A percentile compares a stretch with the other conserved stretches of the same genome.
phyloP scores from a whole-genome alignment of 1,140 invertebrate genomes.

The Orchestia grillus region DNA sequence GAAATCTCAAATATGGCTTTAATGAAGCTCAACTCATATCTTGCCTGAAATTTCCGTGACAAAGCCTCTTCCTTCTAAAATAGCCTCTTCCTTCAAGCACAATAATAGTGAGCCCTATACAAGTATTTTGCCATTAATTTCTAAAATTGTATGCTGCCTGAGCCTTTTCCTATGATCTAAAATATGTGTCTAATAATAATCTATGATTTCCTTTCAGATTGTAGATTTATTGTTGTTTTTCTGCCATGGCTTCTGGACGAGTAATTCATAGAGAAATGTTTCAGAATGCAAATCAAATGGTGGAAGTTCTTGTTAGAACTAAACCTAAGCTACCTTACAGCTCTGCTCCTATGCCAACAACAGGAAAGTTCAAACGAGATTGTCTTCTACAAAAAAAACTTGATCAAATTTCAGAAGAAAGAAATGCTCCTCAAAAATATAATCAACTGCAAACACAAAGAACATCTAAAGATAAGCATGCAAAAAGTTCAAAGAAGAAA shows the following conservation, averaged over 20 bases:
- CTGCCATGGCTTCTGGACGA: not conserved
- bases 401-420: conserved; percentile 6
- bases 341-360: not conserved
- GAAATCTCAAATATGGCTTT: too few relatives aligned
- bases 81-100: too few relatives aligned
- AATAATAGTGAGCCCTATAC: too few relatives aligned
- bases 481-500: conserved; percentile 5
- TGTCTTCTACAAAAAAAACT: conserved; percentile 16
- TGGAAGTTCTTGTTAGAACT: conserved; percentile 18
- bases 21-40: too few relatives aligned
- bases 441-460: not conserved
- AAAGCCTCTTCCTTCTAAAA: too few relatives aligned
- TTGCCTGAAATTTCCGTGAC: too few relatives aligned
- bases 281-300: conserved; percentile 33
- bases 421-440: not conserved
- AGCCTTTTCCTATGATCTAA: too few relatives aligned
- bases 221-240: not conserved
- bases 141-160: too few relatives aligned
- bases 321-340: conserved; percentile 43
- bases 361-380: conserved; percentile 19
- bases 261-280: conserved; percentile 22
- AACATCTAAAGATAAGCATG: not conserved
- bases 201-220: not conserved
- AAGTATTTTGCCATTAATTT: too few relatives aligned
- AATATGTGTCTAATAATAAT: not conserved